These are phyloP conservation scores for Phainopepla nitens DNA, from an alignment of 2,113 vertebrate species.

Conservation along the genomic window DNA sequence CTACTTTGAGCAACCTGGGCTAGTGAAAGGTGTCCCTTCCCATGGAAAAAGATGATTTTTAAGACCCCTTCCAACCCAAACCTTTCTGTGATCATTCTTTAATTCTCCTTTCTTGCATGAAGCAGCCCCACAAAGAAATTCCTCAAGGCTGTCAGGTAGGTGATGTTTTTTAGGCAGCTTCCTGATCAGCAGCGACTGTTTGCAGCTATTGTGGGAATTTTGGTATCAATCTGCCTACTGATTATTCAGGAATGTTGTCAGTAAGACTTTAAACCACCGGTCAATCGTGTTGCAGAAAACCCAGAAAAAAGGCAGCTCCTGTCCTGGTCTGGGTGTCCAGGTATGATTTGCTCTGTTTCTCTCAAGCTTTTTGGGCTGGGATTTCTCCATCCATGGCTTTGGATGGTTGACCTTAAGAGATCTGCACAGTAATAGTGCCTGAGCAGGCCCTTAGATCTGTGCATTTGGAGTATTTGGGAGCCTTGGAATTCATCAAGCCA, in stretches of 20 bases:
- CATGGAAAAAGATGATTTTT: not conserved
- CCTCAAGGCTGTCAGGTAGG: not conserved
- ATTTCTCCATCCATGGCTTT: rapidly evolving
- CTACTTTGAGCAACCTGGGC: not conserved
- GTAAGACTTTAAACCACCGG: not conserved
- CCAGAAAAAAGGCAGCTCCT: not conserved
- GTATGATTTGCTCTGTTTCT: not conserved
- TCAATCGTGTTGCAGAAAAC: not conserved
- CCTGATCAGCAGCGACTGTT: not conserved
- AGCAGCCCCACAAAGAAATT: not conserved
- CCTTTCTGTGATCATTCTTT: not conserved
- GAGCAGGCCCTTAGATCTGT: not conserved
- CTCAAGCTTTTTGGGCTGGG: not conserved
- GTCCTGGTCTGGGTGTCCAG: not conserved
- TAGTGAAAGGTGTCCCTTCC: not conserved
- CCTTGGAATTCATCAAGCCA: not conserved
- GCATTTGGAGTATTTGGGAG: not conserved
- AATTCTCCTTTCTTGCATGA: not conserved
- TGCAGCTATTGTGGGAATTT: not conserved
- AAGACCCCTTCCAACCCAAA: not conserved
- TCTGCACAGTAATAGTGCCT: rapidly evolving
- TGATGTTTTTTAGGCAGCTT: not conserved
- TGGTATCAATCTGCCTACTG: not conserved
- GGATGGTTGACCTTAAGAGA: not conserved
- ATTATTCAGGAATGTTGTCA: not conserved